Percentiles rank a stretch among this genome's conserved stretches.
phyloP scores from a whole-genome alignment of 2,113 vertebrate genomes.

The Gasterosteus nipponicus region DNA sequence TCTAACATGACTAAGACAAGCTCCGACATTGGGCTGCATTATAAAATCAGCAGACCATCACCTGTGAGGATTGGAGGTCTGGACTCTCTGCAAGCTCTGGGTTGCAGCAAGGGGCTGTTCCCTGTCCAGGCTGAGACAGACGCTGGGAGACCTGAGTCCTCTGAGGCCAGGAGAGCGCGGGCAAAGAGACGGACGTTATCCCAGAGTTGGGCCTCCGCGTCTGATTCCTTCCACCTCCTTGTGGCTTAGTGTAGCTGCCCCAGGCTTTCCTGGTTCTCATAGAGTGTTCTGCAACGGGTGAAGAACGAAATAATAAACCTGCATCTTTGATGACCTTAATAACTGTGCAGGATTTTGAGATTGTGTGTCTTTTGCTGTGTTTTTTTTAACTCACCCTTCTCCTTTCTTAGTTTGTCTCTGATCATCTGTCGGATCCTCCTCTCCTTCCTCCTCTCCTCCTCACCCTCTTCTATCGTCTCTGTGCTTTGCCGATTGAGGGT shows the following conservation, averaged over 20 bases:
- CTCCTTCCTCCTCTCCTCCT: constrained; percentile 76
- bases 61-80: constrained; percentile 36
- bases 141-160: constrained; percentile 18
- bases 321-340: not conserved
- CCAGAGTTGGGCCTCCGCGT: constrained; percentile 17
- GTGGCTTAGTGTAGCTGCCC: constrained; percentile 68
- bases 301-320: not conserved
- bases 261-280: constrained; percentile 80
- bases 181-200: constrained; percentile 37
- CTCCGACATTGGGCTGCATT: not conserved
- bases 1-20: not conserved
- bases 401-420: constrained; percentile 75
- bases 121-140: constrained; percentile 23
- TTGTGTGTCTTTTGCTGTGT: not conserved
- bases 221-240: constrained; percentile 26
- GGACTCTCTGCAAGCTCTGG: constrained; percentile 18
- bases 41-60: constrained; percentile 9
- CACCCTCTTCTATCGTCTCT: constrained; percentile 58
- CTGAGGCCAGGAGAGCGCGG: constrained; percentile 37
- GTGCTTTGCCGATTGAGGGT: constrained; percentile 72
- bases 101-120: not conserved
- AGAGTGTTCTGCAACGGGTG: constrained; percentile 64
- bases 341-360: not conserved
- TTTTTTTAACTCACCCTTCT: constrained; percentile 80
- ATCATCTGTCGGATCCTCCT: constrained; percentile 76